phyloP scores from a whole-genome alignment of 2,888 invertebrate genomes.

The Ochropacha duplaris region DNA sequence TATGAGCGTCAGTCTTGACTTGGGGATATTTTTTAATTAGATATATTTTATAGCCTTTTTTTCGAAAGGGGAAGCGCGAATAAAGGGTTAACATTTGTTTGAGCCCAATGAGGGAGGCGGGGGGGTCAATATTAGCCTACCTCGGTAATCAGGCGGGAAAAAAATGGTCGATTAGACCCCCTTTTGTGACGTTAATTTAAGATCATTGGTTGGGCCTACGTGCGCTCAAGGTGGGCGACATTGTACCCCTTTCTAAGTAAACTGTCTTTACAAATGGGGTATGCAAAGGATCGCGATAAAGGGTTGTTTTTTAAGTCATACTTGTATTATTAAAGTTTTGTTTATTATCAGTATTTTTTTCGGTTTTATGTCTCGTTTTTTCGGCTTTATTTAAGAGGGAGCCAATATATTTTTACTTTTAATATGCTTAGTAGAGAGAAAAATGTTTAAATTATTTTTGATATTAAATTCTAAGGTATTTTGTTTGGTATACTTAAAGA shows the following conservation, averaged over 20 bases:
- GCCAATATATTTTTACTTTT: not conserved
- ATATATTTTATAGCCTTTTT: slow-evolving; percentile 84
- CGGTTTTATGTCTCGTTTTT: not conserved
- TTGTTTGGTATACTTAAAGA: too few species aligned
- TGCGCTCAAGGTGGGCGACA: slow-evolving; percentile 50
- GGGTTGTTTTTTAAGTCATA: slow-evolving; percentile 19
- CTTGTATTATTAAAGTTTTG: slow-evolving; percentile 13
- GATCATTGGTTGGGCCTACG: slow-evolving; percentile 72
- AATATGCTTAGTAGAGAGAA: not conserved
- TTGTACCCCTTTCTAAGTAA: slow-evolving; percentile 34
- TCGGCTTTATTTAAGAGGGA: not conserved
- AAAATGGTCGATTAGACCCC: slow-evolving; percentile 82
- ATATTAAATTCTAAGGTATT: too few species aligned
- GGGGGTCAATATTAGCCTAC: slow-evolving; percentile 80
- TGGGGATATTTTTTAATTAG: slow-evolving; percentile 84
- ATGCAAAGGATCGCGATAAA: slow-evolving; percentile 54
- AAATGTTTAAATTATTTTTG: too few species aligned
- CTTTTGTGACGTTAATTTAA: slow-evolving; percentile 75
- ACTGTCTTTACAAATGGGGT: slow-evolving; percentile 62
- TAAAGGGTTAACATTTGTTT: slow-evolving; percentile 83
- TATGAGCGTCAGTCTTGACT: slow-evolving; percentile 82
- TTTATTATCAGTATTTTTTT: slow-evolving; percentile 5
- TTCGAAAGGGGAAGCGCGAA: slow-evolving; percentile 75
- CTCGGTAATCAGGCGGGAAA: slow-evolving; percentile 80
- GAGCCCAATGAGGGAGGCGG: slow-evolving; percentile 58